phyloP scores from a whole-genome alignment of 2,113 vertebrate genomes.

The Hiodon alosoides region DNA sequence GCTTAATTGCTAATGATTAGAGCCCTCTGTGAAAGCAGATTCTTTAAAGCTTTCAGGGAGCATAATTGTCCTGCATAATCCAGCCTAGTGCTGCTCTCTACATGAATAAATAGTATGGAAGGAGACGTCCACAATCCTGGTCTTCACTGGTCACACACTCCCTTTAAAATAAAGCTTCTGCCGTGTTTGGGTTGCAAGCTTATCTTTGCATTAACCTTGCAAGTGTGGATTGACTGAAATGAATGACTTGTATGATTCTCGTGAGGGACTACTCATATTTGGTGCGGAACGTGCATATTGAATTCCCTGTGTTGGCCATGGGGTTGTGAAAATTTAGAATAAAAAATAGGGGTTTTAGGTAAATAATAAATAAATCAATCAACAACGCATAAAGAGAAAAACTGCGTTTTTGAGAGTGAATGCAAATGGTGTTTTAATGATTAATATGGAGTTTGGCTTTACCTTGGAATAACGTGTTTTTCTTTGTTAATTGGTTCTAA shows the following conservation, averaged over 20 bases:
- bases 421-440: not conserved
- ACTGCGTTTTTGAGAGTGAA: not conserved
- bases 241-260: no score
- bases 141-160: no score
- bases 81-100: constrained; percentile 70
- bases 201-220: no score
- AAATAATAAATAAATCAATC: not conserved
- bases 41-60: constrained; percentile 61
- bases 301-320: no score
- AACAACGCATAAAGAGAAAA: not conserved
- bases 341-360: not conserved
- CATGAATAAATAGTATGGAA: no score
- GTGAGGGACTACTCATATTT: no score
- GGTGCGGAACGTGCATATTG: no score
- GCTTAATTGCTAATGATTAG: constrained; percentile 88
- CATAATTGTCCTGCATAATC: constrained; percentile 84
- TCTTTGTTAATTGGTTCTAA: not conserved
- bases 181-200: no score
- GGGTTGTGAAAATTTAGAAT: no score
- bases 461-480: not conserved
- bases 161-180: no score
- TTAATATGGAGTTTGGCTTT: not conserved
- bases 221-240: no score
- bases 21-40: constrained; percentile 71
- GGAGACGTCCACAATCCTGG: no score